phyloP scores from a whole-genome alignment of 1,140 invertebrate genomes.

The Drosophila dunni region DNA sequence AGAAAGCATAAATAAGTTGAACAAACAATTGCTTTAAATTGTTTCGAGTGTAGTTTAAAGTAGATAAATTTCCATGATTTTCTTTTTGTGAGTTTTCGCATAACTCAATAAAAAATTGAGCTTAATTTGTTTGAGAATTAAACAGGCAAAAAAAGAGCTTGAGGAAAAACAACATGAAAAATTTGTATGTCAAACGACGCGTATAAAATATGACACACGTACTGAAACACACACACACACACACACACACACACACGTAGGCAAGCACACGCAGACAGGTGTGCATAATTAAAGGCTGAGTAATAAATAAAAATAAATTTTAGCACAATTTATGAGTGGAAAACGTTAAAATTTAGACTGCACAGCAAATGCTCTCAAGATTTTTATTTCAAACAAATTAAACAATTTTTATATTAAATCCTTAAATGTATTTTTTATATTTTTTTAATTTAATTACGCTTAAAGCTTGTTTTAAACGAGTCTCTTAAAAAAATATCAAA shows the following conservation, averaged over 20 bases:
- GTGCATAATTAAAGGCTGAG: slow-evolving; percentile 64
- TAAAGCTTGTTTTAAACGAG: no score
- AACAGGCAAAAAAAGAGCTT: slow-evolving; percentile 6
- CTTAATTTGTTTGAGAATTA: slow-evolving; percentile 22
- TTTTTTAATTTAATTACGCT: no score
- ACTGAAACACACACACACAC: slow-evolving; percentile 5
- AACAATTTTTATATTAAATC: no score
- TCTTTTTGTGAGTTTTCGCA: background rate
- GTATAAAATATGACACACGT: slow-evolving; percentile 28
- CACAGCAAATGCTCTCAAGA: background rate
- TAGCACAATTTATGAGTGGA: background rate
- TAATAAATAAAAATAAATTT: slow-evolving; percentile 30
- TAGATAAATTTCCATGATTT: background rate
- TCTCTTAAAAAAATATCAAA: no score
- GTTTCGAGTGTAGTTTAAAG: background rate
- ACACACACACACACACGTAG: slow-evolving; percentile 10
- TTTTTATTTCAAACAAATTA: no score
- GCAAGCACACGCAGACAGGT: slow-evolving; percentile 10
- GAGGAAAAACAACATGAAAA: slow-evolving; percentile 22
- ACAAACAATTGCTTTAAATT: slow-evolving; percentile 41
- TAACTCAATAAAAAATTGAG: slow-evolving; percentile 21
- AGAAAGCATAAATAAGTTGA: slow-evolving; percentile 47
- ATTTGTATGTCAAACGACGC: slow-evolving; percentile 40
- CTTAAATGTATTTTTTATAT: no score
- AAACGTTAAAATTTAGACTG: background rate